phyloP scores from a whole-genome alignment of 2,888 invertebrate genomes.

The Pyrrhia umbra region DNA sequence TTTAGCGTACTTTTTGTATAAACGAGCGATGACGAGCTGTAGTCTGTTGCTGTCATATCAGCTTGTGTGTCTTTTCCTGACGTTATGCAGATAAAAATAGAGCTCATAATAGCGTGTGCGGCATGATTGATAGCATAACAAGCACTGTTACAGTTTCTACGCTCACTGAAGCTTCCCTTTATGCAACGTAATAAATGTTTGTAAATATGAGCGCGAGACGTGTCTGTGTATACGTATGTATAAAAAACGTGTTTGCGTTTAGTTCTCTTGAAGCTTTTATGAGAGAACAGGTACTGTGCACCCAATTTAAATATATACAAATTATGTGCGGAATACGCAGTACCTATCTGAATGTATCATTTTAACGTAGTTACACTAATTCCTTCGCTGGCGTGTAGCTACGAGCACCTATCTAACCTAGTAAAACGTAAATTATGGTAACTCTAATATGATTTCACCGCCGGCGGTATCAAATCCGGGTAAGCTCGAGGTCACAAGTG shows the following conservation, averaged over 20 bases:
- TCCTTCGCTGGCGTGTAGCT: conserved; percentile 17
- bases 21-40: conserved; percentile 34
- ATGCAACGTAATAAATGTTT: conserved; percentile 60
- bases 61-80: conserved; percentile 41
- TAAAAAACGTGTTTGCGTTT: conserved; percentile 31
- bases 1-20: conserved; percentile 37
- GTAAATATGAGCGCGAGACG: conserved; percentile 54
- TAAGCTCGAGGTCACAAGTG: conserved; percentile 61
- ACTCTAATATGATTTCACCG: conserved; percentile 42
- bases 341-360: conserved; percentile 8
- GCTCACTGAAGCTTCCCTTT: conserved; percentile 55
- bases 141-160: conserved; percentile 50
- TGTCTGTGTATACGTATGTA: conserved; percentile 38
- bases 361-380: conserved; percentile 25
- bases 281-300: conserved; percentile 25
- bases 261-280: conserved; percentile 31
- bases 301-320: conserved; percentile 28
- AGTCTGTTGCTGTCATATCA: conserved; percentile 28
- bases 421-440: conserved; percentile 56
- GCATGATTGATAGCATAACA: conserved; percentile 58
- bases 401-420: conserved; percentile 33
- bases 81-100: conserved; percentile 53
- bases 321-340: conserved; percentile 5
- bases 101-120: conserved; percentile 34
- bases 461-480: conserved; percentile 38